phyloP scores from a whole-genome alignment of 1,140 invertebrate species.

The Halictus rubicundus region DNA sequence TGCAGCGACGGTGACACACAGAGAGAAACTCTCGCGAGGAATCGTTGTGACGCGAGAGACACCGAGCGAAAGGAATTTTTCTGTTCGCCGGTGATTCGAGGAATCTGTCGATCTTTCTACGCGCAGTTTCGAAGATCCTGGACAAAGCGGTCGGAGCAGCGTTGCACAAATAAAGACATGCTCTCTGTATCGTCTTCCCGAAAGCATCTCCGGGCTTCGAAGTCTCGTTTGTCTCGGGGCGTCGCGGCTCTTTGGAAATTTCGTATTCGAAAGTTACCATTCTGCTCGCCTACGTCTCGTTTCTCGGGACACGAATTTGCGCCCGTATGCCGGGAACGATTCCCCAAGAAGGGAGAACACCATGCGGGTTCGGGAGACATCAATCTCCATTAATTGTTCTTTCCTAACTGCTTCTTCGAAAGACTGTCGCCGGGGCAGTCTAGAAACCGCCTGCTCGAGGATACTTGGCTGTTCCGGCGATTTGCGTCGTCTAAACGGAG shows the following conservation, averaged over 20 bases:
- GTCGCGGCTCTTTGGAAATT: not conserved
- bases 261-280: not conserved
- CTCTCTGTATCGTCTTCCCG: not conserved
- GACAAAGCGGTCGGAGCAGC: no score
- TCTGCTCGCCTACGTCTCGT: not conserved
- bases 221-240: no score
- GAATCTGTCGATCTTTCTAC: not conserved
- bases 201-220: not conserved
- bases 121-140: no score
- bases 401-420: slow-evolving; percentile 44
- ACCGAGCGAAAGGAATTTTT: not conserved
- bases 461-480: not conserved
- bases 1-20: not conserved
- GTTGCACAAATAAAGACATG: no score
- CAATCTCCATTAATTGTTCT: slow-evolving; percentile 52
- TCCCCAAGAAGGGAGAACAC: slow-evolving; percentile 19
- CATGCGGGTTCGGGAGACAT: slow-evolving; percentile 48
- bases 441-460: not conserved
- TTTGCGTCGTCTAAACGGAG: not conserved
- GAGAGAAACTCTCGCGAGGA: not conserved
- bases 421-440: not conserved
- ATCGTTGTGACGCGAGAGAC: not conserved
- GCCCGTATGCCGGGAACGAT: slow-evolving; percentile 37
- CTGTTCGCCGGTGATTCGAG: not conserved
- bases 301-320: slow-evolving; percentile 35